Conservation (phyloP, 2,113 vertebrate genomes). For the Furnarius figulus region DNA sequence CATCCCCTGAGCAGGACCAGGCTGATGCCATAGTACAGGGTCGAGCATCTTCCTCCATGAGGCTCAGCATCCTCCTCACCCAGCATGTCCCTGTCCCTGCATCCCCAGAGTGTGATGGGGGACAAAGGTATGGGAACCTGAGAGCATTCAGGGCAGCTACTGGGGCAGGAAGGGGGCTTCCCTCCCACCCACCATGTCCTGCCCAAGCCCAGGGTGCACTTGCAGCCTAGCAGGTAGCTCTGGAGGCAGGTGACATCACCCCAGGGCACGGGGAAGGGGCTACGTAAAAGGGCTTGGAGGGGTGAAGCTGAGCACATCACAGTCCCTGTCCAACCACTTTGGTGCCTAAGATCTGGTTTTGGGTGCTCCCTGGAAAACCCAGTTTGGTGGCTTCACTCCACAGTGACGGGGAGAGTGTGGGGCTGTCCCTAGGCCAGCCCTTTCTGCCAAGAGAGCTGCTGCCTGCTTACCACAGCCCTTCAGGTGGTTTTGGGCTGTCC, state of each 20-base stretch:
- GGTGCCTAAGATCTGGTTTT: neutral
- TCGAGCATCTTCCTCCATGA: neutral
- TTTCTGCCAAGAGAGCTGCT: neutral
- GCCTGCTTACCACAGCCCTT: neutral
- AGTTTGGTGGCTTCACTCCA: neutral
- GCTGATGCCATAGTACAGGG: neutral
- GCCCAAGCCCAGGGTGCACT: neutral
- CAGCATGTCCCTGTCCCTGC: neutral
- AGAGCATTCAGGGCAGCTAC: neutral
- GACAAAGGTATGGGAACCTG: rapidly evolving
- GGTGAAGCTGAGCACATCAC: neutral
- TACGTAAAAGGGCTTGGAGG: neutral
- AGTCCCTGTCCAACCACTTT: neutral
- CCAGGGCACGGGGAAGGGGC: rapidly evolving
- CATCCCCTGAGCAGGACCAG: rapidly evolving
- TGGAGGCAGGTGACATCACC: neutral
- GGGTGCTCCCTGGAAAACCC: neutral
- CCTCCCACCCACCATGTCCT: rapidly evolving
- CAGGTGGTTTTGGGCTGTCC: neutral
- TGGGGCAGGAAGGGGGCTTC: neutral
- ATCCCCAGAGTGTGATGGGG: rapidly evolving
- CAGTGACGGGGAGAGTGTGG: neutral
- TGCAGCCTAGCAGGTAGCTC: neutral
- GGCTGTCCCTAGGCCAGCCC: neutral
- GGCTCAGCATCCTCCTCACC: neutral